Conservation (phyloP, 2,113 vertebrate species). For the Grallaria varia region DNA sequence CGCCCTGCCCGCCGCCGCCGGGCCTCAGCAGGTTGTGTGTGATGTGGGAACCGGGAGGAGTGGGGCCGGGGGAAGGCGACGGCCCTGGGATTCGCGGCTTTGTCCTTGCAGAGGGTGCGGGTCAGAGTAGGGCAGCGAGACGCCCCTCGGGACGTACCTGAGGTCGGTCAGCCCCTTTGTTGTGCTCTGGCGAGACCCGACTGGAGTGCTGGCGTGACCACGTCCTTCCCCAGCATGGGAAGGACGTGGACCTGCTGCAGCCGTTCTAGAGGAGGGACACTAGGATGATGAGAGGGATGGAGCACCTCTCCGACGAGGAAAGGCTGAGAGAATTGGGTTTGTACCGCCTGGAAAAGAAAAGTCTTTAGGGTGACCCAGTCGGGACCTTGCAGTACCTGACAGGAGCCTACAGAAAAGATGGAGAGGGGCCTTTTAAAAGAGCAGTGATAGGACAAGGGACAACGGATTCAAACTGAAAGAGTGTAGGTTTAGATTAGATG, state of each 20-base stretch:
- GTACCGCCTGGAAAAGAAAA: not conserved
- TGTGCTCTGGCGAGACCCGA: not conserved
- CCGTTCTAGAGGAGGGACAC: not conserved
- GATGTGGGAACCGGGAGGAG: not conserved
- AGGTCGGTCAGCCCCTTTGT: not conserved
- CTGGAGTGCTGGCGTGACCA: too few species aligned
- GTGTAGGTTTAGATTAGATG: not conserved
- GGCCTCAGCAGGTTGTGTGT: not conserved
- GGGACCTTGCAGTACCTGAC: not conserved
- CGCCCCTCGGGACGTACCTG: fast-evolving
- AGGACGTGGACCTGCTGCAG: not conserved
- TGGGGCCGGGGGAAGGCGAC: not conserved
- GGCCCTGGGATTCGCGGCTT: fast-evolving
- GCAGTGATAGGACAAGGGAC: not conserved
- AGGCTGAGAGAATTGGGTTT: not conserved
- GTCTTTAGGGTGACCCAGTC: not conserved
- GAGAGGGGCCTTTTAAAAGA: not conserved
- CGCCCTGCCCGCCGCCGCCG: not conserved
- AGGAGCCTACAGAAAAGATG: not conserved
- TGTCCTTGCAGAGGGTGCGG: too few species aligned
- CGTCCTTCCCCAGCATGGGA: not conserved
- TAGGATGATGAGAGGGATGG: too few species aligned
- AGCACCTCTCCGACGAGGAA: not conserved
- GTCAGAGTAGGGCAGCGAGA: too few species aligned
- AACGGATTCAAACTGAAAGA: not conserved